phyloP scores from a whole-genome alignment of 2,888 invertebrate species.

The Lapara coniferarum region DNA sequence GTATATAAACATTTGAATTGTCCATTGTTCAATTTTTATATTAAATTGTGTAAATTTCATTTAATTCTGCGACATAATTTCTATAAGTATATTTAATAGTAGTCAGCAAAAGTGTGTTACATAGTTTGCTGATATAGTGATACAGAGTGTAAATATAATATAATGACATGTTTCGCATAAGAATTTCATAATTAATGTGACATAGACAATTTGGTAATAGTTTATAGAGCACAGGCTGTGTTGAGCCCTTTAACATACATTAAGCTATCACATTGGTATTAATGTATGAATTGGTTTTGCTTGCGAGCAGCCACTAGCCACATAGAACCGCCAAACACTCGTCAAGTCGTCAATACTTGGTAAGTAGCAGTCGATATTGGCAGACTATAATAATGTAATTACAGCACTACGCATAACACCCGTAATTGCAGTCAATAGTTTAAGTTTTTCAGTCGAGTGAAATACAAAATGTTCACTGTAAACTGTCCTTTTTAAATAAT shows the following conservation, averaged over 20 bases:
- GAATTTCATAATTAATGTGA: slow-evolving; percentile 3
- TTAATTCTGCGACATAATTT: slow-evolving; percentile 16
- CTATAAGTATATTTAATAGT: slow-evolving; percentile 17
- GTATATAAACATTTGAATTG: slow-evolving; percentile 11
- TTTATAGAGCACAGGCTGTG: slow-evolving; percentile 12
- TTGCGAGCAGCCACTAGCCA: background rate
- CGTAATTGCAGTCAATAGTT: slow-evolving; percentile 52
- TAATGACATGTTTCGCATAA: slow-evolving; percentile 20
- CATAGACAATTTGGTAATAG: slow-evolving; percentile 4
- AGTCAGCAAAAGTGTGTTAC: slow-evolving; percentile 20
- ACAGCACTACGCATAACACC: slow-evolving; percentile 49
- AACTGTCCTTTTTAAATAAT: slow-evolving; percentile 36
- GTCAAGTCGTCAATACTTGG: slow-evolving; percentile 8
- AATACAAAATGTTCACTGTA: slow-evolving; percentile 45
- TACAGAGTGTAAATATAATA: slow-evolving; percentile 22
- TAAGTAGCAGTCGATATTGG: slow-evolving; percentile 27
- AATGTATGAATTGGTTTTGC: slow-evolving; percentile 1
- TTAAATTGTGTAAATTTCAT: slow-evolving; percentile 19
- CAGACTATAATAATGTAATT: slow-evolving; percentile 28
- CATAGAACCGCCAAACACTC: background rate
- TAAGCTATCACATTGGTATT: slow-evolving; percentile 22
- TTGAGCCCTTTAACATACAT: slow-evolving; percentile 7
- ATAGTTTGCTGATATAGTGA: slow-evolving; percentile 20
- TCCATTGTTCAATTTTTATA: slow-evolving; percentile 1
- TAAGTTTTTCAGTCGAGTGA: slow-evolving; percentile 38